A percentile compares a stretch with the other conserved stretches of the same genome.
phyloP scores from a whole-genome alignment of 2,888 invertebrate species.

The Eilema sororculum region DNA sequence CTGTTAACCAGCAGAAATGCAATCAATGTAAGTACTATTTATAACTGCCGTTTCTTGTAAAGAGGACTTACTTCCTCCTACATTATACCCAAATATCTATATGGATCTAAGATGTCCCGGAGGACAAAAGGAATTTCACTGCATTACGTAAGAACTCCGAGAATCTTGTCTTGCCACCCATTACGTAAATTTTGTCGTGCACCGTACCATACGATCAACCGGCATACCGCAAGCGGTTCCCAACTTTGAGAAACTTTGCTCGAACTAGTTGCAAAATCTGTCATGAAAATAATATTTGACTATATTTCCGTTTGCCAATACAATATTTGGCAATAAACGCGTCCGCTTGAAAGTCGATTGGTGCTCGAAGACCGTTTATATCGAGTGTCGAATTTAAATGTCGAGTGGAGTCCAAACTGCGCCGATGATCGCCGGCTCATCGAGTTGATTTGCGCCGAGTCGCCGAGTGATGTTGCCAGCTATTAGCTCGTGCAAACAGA shows the following conservation, averaged over 20 bases:
- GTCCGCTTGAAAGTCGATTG: slow-evolving; percentile 5
- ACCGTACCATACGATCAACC: neutral
- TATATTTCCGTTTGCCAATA: slow-evolving; percentile 8
- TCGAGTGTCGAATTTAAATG: slow-evolving; percentile 35
- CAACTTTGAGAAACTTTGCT: neutral
- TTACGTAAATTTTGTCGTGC: neutral
- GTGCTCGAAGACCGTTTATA: slow-evolving; percentile 20
- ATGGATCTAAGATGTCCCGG: no score
- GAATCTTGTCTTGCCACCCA: no score
- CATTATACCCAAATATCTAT: neutral
- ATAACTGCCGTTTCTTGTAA: neutral
- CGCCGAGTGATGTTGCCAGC: slow-evolving; percentile 4
- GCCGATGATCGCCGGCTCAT: slow-evolving; percentile 25
- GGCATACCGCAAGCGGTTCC: neutral
- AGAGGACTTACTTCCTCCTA: neutral
- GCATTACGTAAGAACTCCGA: no score
- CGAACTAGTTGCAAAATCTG: neutral
- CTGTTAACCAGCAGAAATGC: neutral
- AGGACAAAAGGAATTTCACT: no score
- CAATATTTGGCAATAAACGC: slow-evolving; percentile 23
- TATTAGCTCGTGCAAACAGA: slow-evolving; percentile 1
- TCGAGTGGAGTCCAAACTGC: slow-evolving; percentile 31
- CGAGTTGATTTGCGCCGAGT: slow-evolving; percentile 24
- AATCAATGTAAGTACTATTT: neutral
- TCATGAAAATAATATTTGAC: slow-evolving; percentile 5